Evolutionary conservation across 2,888 invertebrate species (phyloP).

Genomic region (Caenorhabditis sp.): DNA sequence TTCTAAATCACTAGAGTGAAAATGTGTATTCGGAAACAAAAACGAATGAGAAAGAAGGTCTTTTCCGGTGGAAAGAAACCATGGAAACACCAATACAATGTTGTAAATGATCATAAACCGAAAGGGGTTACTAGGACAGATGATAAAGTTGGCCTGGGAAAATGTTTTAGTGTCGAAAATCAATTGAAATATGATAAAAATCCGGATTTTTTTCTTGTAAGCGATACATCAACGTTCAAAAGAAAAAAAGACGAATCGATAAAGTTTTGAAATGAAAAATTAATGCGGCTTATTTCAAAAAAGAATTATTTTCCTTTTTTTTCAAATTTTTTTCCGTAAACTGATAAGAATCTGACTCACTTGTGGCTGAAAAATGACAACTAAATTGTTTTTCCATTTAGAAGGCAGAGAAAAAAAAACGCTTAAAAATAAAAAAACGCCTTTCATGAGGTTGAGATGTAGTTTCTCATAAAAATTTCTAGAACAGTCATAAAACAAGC

Average conservation of each 20-base stretch:
- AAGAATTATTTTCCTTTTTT: background rate
- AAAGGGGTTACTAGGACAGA: background rate
- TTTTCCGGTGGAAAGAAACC: slow-evolving; percentile 12
- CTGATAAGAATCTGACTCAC: too few relatives aligned
- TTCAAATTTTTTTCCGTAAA: too few relatives aligned
- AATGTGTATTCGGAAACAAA: slow-evolving; percentile 10
- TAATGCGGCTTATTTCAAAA: background rate
- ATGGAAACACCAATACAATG: slow-evolving; percentile 30
- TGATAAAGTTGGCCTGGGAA: background rate
- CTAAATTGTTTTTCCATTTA: too few relatives aligned
- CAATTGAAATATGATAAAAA: background rate
- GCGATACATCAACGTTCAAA: background rate
- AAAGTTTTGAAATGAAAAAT: background rate
- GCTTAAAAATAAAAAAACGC: too few relatives aligned
- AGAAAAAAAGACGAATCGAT: background rate
- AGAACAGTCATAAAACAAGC: background rate
- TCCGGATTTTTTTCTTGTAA: background rate
- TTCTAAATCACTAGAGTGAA: slow-evolving; percentile 17
- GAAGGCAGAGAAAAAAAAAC: too few relatives aligned
- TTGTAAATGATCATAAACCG: slow-evolving; percentile 6
- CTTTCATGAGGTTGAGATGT: background rate
- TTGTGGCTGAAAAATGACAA: too few relatives aligned
- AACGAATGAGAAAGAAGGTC: slow-evolving; percentile 2
- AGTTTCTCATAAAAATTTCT: background rate
- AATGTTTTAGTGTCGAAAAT: background rate